Evolutionary conservation across 1,140 invertebrate genomes (phyloP), one percentile per base, ranked within the genome.

Genomic region (Sycobia sp.): DNA sequence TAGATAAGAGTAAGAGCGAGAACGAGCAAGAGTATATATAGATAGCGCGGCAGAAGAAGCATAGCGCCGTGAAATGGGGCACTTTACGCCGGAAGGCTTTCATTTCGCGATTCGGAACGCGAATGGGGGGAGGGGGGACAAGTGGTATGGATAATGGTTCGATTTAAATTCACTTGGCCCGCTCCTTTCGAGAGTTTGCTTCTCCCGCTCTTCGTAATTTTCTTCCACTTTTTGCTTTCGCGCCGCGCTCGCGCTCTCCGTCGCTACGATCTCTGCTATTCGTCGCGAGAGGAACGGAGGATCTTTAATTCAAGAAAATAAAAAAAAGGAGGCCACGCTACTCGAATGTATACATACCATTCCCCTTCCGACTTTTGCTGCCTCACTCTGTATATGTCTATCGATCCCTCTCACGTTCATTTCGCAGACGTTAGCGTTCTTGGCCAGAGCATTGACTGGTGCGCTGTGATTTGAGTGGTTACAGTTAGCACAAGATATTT

Each of bases 91-190:
- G 55, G 27, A 58, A 36, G 55, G 43, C 29, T 36, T 58, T 47
- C 43, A 58, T 58, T 58, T 47, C 27, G 43, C 29, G 13, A 58
- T 47, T 47, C 55, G 39, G 41, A 46, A n/a, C n/a, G n/a, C n/a
- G n/a, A n/a, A n/a, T n/a, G n/a, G 20, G 11, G n/a, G 25, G 20
- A 4, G 29, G 29, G 11, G 29, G 20, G 22, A 14, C 55, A 22
- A 58, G 55, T 34, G n/a, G 54, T 29, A 47, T 36, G 43, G 55
- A 58, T 58, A 58, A 58, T 58, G 44, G 43, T 47, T 58, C 55
- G 55, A 56, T 58, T 58, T 58, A 58, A 58, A 58, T 58, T 58
- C 55, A 58, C 55, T 58, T 58, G 55, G 55, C 43, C 55, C 55
- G 55, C 5, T 7, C 13, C 43, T 47, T 58, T 58, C 43, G 29